Evolutionary conservation across 2,888 invertebrate genomes (phyloP).

Genomic region (Callyntrura guangdongensis): DNA sequence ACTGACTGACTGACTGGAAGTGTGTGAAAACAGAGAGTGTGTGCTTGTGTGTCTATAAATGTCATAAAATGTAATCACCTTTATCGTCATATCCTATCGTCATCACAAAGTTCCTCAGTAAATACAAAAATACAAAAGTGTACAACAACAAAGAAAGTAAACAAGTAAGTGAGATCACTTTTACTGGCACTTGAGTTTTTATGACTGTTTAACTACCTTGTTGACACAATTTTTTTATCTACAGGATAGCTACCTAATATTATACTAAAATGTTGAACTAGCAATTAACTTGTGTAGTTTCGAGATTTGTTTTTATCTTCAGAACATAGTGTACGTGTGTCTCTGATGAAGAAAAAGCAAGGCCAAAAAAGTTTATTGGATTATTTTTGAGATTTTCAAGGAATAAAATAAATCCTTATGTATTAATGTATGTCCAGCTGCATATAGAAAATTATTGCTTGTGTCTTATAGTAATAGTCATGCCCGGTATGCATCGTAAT

Average conservation of each 20-base stretch:
- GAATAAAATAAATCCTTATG: no score
- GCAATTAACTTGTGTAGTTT: no score
- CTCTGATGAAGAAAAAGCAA: no score
- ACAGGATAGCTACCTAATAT: neutral
- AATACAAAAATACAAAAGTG: constrained; percentile 19
- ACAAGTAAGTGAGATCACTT: neutral
- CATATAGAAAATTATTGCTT: neutral
- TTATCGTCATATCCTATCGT: neutral
- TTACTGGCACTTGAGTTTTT: neutral
- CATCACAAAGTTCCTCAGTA: constrained; percentile 32
- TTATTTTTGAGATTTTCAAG: no score
- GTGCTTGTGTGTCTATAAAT: neutral
- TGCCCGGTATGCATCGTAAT: no score
- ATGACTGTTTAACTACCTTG: constrained; percentile 4
- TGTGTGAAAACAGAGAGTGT: neutral
- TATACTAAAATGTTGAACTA: neutral
- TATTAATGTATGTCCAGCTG: neutral
- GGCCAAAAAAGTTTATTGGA: no score
- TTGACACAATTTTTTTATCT: constrained; percentile 11
- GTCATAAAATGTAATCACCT: neutral
- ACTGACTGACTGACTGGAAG: constrained; percentile 12
- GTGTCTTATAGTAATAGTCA: no score
- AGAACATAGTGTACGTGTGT: no score
- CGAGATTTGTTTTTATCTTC: no score
- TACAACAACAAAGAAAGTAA: neutral